Percentiles rank a stretch among this genome's conserved stretches.
phyloP scores from a whole-genome alignment of 2,797 vertebrate species.

The Atherinosoma microstoma region DNA sequence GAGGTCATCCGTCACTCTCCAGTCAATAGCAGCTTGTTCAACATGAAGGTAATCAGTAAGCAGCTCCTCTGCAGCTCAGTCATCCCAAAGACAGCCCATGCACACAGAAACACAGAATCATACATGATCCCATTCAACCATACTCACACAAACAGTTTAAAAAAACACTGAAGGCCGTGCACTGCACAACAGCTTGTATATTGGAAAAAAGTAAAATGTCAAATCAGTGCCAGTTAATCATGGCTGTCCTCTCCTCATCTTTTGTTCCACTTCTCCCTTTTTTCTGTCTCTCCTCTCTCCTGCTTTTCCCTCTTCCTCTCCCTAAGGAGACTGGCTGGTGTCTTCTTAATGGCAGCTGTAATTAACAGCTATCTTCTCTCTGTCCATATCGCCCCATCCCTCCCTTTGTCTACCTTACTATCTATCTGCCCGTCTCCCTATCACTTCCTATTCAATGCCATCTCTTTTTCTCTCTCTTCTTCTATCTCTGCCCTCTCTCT shows the following conservation, averaged over 20 bases:
- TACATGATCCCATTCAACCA: constrained; percentile 4
- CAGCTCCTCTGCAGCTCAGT: constrained; percentile 90
- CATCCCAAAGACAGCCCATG: constrained; percentile 81
- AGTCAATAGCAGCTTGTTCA: constrained; percentile 97
- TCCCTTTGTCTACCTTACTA: constrained; percentile 80
- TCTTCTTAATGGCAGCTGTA: constrained; percentile 92
- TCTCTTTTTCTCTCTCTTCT: constrained; percentile 59
- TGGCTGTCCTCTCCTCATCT: constrained; percentile 21
- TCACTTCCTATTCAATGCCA: constrained; percentile 76
- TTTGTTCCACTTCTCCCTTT: constrained; percentile 21
- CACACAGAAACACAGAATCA: constrained; percentile 32
- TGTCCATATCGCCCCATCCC: constrained; percentile 81
- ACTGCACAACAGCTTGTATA: constrained; percentile 31
- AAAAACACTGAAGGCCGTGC: constrained; percentile 14
- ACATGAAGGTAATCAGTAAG: constrained; percentile 96
- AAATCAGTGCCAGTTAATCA: constrained; percentile 8
- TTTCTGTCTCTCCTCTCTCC: constrained; percentile 36
- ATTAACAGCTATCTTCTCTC: constrained; percentile 94
- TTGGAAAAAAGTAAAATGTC: constrained; percentile 5
- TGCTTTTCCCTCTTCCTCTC: constrained; percentile 66
- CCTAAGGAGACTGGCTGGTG: constrained; percentile 80
- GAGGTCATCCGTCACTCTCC: constrained; percentile 90
- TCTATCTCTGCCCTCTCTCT: constrained; percentile 65
- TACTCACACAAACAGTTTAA: background rate
- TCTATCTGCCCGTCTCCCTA: constrained; percentile 76